Evolutionary conservation across 2,888 invertebrate genomes (phyloP).

Genomic region (Melanostoma scalare): DNA sequence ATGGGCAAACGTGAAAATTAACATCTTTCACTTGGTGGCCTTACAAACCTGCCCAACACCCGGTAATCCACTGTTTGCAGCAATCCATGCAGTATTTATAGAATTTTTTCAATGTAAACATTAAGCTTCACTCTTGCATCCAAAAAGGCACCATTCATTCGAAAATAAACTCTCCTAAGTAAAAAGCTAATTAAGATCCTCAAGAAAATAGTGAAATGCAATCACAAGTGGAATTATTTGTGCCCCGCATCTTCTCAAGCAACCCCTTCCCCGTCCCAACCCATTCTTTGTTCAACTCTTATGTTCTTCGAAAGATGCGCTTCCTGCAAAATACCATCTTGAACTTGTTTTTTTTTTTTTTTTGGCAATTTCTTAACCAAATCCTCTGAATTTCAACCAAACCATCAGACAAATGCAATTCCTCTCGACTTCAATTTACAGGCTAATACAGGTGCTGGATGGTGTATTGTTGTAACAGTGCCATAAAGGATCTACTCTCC

Average conservation of each 20-base stretch:
- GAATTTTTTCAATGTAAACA: neutral
- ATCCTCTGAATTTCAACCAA: constrained; percentile 23
- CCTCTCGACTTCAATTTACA: constrained; percentile 26
- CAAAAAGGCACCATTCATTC: neutral
- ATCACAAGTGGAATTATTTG: constrained; percentile 47
- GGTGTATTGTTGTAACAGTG: constrained; percentile 46
- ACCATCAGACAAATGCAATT: constrained; percentile 43
- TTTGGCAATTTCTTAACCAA: constrained; percentile 48
- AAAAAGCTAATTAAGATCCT: constrained; percentile 45
- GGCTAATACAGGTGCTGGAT: constrained; percentile 53
- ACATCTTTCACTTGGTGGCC: constrained; percentile 42
- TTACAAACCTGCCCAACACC: constrained; percentile 23
- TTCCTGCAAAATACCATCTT: constrained; percentile 39
- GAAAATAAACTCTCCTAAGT: neutral
- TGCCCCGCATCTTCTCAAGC: neutral
- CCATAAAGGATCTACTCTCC: constrained; percentile 29
- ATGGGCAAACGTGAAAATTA: constrained; percentile 56
- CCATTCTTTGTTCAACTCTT: neutral
- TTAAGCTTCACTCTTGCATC: neutral
- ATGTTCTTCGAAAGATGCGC: constrained; percentile 39
- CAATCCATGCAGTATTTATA: neutral
- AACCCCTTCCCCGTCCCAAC: too few species aligned
- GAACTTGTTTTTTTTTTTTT: neutral
- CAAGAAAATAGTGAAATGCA: constrained; percentile 42
- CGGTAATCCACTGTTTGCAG: constrained; percentile 4